These are phyloP conservation scores for Matsumurasca onukii DNA, from an alignment of 1,140 invertebrate genomes.

Conservation along the genomic window DNA sequence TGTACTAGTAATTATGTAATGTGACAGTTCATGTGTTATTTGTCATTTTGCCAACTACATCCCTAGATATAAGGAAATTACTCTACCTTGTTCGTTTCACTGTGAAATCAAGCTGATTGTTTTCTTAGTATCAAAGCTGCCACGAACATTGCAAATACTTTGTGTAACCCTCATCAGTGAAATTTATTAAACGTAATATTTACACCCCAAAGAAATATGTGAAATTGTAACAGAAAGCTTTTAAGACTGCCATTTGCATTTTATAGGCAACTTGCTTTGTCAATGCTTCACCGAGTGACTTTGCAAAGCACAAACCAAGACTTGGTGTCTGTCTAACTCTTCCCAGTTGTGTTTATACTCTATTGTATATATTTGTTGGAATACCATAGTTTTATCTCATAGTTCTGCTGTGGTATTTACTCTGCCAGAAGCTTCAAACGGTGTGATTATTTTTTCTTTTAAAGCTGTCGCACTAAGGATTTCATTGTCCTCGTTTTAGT, in stretches of 20 bases:
- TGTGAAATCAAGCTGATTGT: conserved; percentile 2
- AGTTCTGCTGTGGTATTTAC: conserved; percentile 14
- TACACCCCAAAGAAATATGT: too few species aligned
- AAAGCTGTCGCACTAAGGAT: not conserved
- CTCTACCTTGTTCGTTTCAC: not conserved
- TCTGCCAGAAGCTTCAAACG: conserved; percentile 3
- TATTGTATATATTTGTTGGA: conserved; percentile 24
- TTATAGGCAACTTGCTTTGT: conserved; percentile 13
- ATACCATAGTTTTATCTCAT: not conserved
- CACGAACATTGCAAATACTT: conserved; percentile 3
- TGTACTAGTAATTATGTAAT: conserved; percentile 30
- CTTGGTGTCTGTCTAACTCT: not conserved
- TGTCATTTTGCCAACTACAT: conserved; percentile 27
- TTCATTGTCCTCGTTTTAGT: not conserved
- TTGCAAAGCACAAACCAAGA: not conserved
- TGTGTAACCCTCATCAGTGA: too few species aligned
- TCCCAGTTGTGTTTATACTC: not conserved
- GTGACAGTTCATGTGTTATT: conserved; percentile 28
- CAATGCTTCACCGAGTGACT: not conserved
- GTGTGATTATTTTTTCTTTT: not conserved
- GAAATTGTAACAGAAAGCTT: not conserved
- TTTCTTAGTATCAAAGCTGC: not conserved
- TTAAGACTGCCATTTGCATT: conserved; percentile 23
- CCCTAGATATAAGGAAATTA: not conserved
- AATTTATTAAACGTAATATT: too few species aligned